Evolutionary conservation across 1,140 invertebrate species (phyloP).

Genomic region (Pseudomyrmex concolor): DNA sequence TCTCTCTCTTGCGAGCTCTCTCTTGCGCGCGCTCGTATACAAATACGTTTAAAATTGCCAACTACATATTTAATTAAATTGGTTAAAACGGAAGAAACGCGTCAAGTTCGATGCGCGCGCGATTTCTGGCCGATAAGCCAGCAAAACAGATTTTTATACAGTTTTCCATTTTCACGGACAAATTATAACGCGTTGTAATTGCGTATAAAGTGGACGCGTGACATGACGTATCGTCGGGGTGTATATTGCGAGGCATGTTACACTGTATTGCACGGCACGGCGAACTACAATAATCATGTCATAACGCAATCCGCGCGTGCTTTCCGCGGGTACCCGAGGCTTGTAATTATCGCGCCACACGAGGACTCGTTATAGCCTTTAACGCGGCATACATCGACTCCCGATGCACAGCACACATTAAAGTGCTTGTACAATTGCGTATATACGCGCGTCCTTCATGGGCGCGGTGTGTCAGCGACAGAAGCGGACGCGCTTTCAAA

Average conservation of each 20-base stretch:
- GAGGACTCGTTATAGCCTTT: slow-evolving; percentile 75
- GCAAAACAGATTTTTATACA: slow-evolving; percentile 24
- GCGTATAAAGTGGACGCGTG: slow-evolving; percentile 68
- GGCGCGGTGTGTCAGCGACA: slow-evolving; percentile 65
- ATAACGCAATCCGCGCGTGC: slow-evolving; percentile 79
- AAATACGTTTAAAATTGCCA: neutral
- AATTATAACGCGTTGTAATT: slow-evolving; percentile 70
- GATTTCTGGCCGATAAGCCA: slow-evolving; percentile 27
- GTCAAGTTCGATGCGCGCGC: neutral
- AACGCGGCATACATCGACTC: slow-evolving; percentile 70
- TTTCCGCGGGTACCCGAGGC: slow-evolving; percentile 69
- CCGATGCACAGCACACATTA: slow-evolving; percentile 58
- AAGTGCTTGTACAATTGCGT: slow-evolving; percentile 69
- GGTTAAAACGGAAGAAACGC: too few species aligned
- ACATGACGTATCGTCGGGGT: slow-evolving; percentile 72
- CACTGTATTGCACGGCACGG: slow-evolving; percentile 64
- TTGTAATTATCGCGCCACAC: slow-evolving; percentile 70
- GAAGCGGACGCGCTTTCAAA: slow-evolving; percentile 46
- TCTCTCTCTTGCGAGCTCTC: too few species aligned
- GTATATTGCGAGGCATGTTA: slow-evolving; percentile 70
- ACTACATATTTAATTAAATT: too few species aligned
- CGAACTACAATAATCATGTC: slow-evolving; percentile 82
- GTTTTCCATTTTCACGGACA: slow-evolving; percentile 34
- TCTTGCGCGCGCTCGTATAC: neutral
- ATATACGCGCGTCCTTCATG: slow-evolving; percentile 61